Base-by-base conservation (phyloP, 2,113 vertebrate species). In the Pseudopipra pipra region DNA sequence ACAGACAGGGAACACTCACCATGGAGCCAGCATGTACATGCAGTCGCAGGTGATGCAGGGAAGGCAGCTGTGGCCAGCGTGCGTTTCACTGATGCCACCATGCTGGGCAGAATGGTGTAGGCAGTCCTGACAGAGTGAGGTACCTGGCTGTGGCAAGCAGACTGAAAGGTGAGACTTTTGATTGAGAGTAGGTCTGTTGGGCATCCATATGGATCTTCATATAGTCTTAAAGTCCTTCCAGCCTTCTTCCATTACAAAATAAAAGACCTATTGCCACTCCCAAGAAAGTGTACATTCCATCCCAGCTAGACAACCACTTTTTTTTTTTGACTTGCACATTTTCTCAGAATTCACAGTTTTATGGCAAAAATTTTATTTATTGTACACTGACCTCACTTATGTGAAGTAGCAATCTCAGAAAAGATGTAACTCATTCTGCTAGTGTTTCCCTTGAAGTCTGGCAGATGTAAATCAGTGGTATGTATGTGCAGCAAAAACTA, bases 131-230 rank as follows among this genome's bases (percentile, higher is more conserved):
- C 19, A 39, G 7, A 14, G 4, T 5, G 7, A 65, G 28, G 55
- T 23, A 51, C 2, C 5, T 52, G 18, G 13, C 51, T 73, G 25
- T 24, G 41, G 28, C 37, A 74, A 71, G 44, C 11, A 82, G 18
- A 43, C 56, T 9, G 15, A 37, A 62, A 93, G 18, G 19, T 1
- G 14, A 56, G 2, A 15, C 22, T 17, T 54, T 16, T 55, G 43
- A 23, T 0, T 4, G 25, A 11, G 8, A 25, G 14, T 31, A 35
- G 3, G 3, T n/a, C n/a, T 85, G 22, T 8, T 66, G 7, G 9
- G 2, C 15, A 21, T 67, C 16, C 1, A 0, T 8, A 23, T 19
- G 41, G 10, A 19, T 3, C 14, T 74, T 84, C 23, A 44, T 12
- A 16, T 24, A n/a, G n/a, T n/a, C n/a, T n/a, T n/a, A 18, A 66